phyloP scores from a whole-genome alignment of 1,140 invertebrate species.

The Macrosteles quadrilineatus region DNA sequence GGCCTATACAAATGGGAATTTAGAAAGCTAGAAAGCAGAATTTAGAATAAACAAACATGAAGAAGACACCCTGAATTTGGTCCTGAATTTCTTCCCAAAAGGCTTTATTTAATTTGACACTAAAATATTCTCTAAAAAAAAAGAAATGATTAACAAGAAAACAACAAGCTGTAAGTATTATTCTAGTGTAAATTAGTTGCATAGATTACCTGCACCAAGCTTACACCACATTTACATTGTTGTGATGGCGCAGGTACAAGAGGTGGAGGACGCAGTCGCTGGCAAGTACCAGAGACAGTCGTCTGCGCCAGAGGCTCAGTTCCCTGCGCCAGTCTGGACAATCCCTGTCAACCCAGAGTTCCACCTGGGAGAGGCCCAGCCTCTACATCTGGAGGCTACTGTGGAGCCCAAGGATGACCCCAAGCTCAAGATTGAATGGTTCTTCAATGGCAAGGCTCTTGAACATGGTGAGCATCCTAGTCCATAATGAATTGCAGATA shows the following conservation, averaged over 20 bases:
- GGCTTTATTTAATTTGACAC: too few relatives aligned
- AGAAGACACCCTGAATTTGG: too few relatives aligned
- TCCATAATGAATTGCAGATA: background rate
- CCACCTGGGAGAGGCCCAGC: conserved; percentile 84
- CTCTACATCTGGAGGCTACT: conserved; percentile 88
- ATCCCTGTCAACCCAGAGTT: conserved; percentile 79
- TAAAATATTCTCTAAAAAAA: too few relatives aligned
- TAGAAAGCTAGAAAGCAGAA: too few relatives aligned
- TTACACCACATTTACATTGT: too few relatives aligned
- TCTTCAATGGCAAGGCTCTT: conserved; percentile 86
- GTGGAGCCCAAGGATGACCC: conserved; percentile 97
- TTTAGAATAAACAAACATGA: too few relatives aligned
- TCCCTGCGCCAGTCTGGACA: conserved; percentile 85
- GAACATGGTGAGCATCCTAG: conserved; percentile 69
- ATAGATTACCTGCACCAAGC: too few relatives aligned
- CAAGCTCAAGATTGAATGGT: conserved; percentile 92
- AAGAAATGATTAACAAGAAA: too few relatives aligned
- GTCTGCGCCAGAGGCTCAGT: conserved; percentile 70
- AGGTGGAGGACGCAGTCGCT: conserved; percentile 75
- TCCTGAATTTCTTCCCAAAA: too few relatives aligned
- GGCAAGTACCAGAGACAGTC: conserved; percentile 66
- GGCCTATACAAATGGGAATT: too few relatives aligned
- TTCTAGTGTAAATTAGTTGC: too few relatives aligned
- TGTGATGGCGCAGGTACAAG: conserved; percentile 42
- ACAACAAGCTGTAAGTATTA: too few relatives aligned